phyloP scores from a whole-genome alignment of 2,797 vertebrate species.

The Clarias platycephalus region DNA sequence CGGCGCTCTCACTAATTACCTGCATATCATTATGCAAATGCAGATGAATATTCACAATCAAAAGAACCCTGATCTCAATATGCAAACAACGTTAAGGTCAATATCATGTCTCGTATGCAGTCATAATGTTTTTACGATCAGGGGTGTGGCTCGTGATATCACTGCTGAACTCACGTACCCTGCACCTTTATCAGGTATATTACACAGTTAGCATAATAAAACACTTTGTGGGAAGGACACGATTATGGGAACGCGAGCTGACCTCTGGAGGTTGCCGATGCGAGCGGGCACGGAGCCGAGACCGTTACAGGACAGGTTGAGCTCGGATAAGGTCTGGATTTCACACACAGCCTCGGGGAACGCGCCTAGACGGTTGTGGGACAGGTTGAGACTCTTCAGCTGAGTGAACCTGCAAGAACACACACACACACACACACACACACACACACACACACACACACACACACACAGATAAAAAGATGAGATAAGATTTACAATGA shows the following conservation, averaged over 20 bases:
- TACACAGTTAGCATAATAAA: slow-evolving; percentile 10
- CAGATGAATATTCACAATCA: slow-evolving; percentile 37
- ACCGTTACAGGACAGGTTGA: slow-evolving; percentile 92
- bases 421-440: background rate
- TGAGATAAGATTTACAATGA: slow-evolving; percentile 37
- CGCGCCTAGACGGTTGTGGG: slow-evolving; percentile 90
- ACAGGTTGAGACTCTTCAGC: slow-evolving; percentile 92
- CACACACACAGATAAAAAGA: background rate
- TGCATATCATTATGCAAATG: slow-evolving; percentile 37
- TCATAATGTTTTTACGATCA: slow-evolving; percentile 29
- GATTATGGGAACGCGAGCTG: slow-evolving; percentile 37
- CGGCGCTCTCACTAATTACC: slow-evolving; percentile 7
- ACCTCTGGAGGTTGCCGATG: slow-evolving; percentile 88
- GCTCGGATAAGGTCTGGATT: slow-evolving; percentile 88
- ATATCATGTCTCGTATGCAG: background rate
- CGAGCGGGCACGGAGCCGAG: slow-evolving; percentile 78
- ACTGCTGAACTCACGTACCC: background rate
- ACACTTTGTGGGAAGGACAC: background rate
- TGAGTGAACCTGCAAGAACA: slow-evolving; percentile 84
- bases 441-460: slow-evolving; percentile 25
- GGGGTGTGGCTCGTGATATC: slow-evolving; percentile 9
- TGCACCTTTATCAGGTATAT: slow-evolving; percentile 11
- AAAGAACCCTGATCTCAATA: slow-evolving; percentile 22
- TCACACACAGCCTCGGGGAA: slow-evolving; percentile 89
- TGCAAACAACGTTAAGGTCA: background rate